phyloP scores from a whole-genome alignment of 2,888 invertebrate species.

The Cephus rjabovi region DNA sequence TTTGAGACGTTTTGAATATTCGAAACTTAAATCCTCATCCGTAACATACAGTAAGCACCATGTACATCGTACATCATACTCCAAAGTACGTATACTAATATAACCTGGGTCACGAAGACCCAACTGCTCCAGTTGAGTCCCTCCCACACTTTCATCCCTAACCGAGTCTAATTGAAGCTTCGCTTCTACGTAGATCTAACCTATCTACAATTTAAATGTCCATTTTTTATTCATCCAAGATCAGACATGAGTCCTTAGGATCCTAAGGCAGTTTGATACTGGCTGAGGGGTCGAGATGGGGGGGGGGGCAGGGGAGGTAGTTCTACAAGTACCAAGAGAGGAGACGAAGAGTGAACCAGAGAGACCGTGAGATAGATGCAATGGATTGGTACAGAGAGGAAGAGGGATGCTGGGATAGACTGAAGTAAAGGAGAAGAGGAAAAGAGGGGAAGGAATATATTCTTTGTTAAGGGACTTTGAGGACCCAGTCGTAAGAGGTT shows the following conservation, averaged over 20 bases:
- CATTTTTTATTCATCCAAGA: conserved; percentile 36
- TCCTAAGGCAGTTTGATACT: not conserved
- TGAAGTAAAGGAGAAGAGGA: conserved; percentile 7
- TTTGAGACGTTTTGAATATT: not conserved
- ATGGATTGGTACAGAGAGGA: conserved; percentile 1
- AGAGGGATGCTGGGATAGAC: conserved; percentile 11
- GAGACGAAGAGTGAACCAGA: conserved; percentile 18
- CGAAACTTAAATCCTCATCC: not conserved
- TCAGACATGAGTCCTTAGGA: conserved; percentile 3
- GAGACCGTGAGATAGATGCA: not conserved
- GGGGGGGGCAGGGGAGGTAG: not conserved
- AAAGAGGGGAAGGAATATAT: conserved; percentile 30
- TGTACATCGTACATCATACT: not conserved
- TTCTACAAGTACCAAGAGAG: conserved; percentile 12
- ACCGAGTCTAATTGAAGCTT: conserved; percentile 51
- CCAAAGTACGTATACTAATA: not conserved
- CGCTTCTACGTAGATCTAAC: conserved; percentile 24
- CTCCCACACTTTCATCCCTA: conserved; percentile 14
- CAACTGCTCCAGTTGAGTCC: not conserved
- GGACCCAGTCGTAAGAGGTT: conserved; percentile 46
- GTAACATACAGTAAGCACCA: not conserved
- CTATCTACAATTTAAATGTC: conserved; percentile 43
- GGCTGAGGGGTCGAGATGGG: not conserved
- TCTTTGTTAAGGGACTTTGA: conserved; percentile 56
- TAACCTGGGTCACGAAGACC: not conserved